Base-by-base conservation (phyloP, 2,888 invertebrate species). In the Tribolium freemani region DNA sequence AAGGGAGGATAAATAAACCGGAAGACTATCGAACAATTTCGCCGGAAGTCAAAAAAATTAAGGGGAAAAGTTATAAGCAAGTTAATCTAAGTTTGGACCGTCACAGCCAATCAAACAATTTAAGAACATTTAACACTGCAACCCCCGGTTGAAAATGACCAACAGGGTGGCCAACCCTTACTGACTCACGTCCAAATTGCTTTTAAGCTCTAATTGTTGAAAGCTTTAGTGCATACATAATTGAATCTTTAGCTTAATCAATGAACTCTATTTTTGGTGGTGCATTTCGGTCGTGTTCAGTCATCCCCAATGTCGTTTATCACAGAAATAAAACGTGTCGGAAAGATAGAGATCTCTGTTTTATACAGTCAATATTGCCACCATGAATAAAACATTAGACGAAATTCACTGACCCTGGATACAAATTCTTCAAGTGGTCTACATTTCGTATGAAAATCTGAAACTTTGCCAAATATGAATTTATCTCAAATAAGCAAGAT, bases 41-140 rank as follows among this genome's bases (percentile, higher is more conserved):
- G 50, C 51, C 30, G 67, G 67, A 67, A 67, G 67, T 67, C 45
- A 56, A 67, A 67, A 67, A 67, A 67, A 53, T 6, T 48, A n/a
- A 48, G 66, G 46, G 54, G 45, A 53, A 21, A 45, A 57, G 45
- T 38, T 48, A 48, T 30, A 16, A 16, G 31, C 30, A 61, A 46
- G 6, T 50, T 61, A 61, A 61, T 60, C 60, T n/a, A 50, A 63
- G 44, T 11, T 50, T n/a, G 9, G 30, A 48, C 51, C 64, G 57
- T 57, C 56, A 67, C 9, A n/a, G 5, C n/a, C 16, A 48, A 64
- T 64, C 51, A 64, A 53, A 13, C 21, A 53, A 44, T 66, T 66
- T 21, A 53, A 53, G 53, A 53, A 20, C 21, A 16, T 26, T 68
- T 60, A 21, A 51, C 51, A 11, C 21, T 8, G 51, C 44, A 51